These are phyloP conservation scores for Hylaeus anthracinus DNA, from an alignment of 1,140 invertebrate species.

Conservation along the genomic window DNA sequence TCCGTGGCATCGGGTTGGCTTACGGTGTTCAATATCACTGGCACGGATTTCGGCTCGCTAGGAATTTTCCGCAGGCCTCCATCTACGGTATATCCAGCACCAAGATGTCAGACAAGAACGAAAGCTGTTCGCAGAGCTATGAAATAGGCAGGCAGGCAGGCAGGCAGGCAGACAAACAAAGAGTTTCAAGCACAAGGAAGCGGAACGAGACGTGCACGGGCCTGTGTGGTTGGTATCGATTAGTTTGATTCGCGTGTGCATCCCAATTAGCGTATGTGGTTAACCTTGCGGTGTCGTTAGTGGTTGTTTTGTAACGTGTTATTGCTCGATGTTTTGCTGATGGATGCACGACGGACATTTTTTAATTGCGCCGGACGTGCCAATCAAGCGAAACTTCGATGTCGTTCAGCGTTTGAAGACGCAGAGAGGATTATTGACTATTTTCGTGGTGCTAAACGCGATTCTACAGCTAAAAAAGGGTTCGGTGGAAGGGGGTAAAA, in stretches of 20 bases:
- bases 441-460: neutral
- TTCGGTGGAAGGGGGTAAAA: neutral
- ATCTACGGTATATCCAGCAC: slow-evolving; percentile 71
- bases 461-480: neutral
- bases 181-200: neutral
- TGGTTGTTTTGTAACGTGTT: slow-evolving; percentile 31
- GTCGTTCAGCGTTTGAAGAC: neutral
- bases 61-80: slow-evolving; percentile 71
- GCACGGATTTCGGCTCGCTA: slow-evolving; percentile 68
- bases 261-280: slow-evolving; percentile 35
- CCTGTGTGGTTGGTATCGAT: slow-evolving; percentile 34
- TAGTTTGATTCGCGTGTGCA: slow-evolving; percentile 47
- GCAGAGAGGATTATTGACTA: too few relatives aligned
- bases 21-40: slow-evolving; percentile 61
- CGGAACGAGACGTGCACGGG: slow-evolving; percentile 5
- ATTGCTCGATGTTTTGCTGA: slow-evolving; percentile 2
- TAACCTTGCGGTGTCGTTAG: slow-evolving; percentile 36
- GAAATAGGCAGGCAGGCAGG: neutral
- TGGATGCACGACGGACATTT: slow-evolving; percentile 4
- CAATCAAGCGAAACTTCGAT: neutral
- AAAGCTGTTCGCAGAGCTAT: neutral
- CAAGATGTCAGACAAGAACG: slow-evolving; percentile 62
- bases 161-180: neutral
- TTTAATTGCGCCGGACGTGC: slow-evolving; percentile 33
- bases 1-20: slow-evolving; percentile 61